Base-by-base conservation (phyloP, 2,888 invertebrate genomes). In the Ochlodes sylvanus region DNA sequence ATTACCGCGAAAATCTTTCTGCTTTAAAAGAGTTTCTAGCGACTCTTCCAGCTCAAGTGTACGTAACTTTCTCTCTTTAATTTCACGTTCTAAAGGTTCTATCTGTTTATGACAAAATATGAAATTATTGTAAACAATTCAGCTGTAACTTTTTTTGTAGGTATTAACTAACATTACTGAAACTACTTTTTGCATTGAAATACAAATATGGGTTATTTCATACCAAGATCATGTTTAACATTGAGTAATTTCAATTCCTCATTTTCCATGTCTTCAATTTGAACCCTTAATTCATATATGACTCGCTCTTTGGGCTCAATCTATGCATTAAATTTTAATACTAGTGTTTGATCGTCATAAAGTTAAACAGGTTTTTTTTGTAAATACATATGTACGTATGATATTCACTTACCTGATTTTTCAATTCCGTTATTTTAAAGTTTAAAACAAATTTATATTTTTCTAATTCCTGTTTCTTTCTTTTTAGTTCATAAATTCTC, bases 401-500 rank as follows among this genome's bases (percentile, higher is more conserved):
- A 27, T 34, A 14, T 32, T n/a, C 32, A 78, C 85, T 75, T 69
- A 92, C 94, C 88, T 96, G 96, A 79, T 96, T 96, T 84, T 97
- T 97, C 21, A 98, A 86, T 79, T 98, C 98, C 38, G 96, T 96
- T 69, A 98, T 98, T 87, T 98, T 98, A 82, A 98, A 97, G 80
- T 97, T 97, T 41, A 98, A 89, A 0, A 98, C 97, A 84, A 97
- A 98, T 82, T 97, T 98, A 84, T 97, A 97, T 85, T 98, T 98
- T 82, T 98, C 98, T 72, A 98, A 87, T 81, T 98, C 98, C 79
- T 96, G 96, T 80, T 97, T 98, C 81, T 96, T 97, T 73, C 96
- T 95, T 83, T 97, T 97, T 69, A 98, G 86, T 74, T 98, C 97
- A 77, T 96, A 96, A 74, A 98, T 97, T 71, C 96, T 94, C 78